Percentiles rank a stretch among this genome's conserved stretches.
Evolutionary conservation across 2,888 invertebrate genomes (phyloP).

Genomic region (Sipha maydis): DNA sequence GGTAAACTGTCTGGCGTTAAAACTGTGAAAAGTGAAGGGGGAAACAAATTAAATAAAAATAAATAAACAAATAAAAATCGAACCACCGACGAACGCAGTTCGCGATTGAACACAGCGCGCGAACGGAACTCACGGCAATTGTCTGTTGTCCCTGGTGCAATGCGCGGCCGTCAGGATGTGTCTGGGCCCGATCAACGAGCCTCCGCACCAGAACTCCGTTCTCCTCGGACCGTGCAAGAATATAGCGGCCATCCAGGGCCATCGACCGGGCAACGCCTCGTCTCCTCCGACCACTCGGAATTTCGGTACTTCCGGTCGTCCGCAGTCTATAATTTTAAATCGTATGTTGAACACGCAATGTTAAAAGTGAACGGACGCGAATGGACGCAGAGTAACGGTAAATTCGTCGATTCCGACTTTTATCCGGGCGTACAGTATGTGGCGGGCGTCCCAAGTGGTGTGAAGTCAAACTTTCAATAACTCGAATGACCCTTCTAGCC

Average conservation of each 20-base stretch:
- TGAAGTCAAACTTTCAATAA: too few species aligned
- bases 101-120: background rate
- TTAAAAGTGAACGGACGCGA: too few species aligned
- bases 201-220: conserved; percentile 66
- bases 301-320: conserved; percentile 82
- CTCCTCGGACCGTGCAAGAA: conserved; percentile 86
- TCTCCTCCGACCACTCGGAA: conserved; percentile 93
- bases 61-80: too few species aligned
- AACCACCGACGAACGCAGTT: background rate
- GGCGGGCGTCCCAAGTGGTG: too few species aligned
- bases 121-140: conserved; percentile 76
- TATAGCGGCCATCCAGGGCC: conserved; percentile 98
- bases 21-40: conserved; percentile 71
- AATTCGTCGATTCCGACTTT: too few species aligned
- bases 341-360: background rate
- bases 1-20: conserved; percentile 87
- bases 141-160: conserved; percentile 83
- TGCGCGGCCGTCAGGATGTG: conserved; percentile 66
- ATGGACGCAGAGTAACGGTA: background rate
- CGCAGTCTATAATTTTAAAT: conserved; percentile 74
- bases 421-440: too few species aligned
- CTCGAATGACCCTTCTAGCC: too few species aligned
- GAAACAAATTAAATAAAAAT: background rate
- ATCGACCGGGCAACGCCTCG: conserved; percentile 83
- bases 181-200: conserved; percentile 65